phyloP scores from a whole-genome alignment of 2,797 vertebrate species.

The Antrozous pallidus region DNA sequence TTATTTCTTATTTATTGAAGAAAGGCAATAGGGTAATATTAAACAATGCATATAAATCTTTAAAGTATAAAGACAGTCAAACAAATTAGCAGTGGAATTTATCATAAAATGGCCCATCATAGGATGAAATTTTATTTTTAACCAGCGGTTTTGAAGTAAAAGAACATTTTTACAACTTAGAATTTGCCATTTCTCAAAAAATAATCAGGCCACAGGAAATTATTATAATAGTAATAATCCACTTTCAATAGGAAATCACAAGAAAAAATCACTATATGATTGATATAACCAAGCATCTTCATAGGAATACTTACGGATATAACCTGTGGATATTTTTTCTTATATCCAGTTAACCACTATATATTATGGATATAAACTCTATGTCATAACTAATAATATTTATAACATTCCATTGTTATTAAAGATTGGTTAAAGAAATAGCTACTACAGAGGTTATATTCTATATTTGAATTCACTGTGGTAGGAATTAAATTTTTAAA shows the following conservation, averaged over 20 bases:
- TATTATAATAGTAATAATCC: not conserved
- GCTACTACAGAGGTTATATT: not conserved
- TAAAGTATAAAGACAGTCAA: not conserved
- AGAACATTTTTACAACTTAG: not conserved
- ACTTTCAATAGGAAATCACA: not conserved
- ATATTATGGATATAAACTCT: not conserved
- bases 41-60: not conserved
- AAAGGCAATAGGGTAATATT: not conserved
- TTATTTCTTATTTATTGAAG: constrained; percentile 31
- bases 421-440: not conserved
- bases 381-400: not conserved
- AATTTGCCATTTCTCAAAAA: constrained; percentile 33
- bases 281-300: not conserved
- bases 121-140: constrained; percentile 23
- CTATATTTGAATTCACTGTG: not conserved
- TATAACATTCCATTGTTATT: not conserved
- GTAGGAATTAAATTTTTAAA: not conserved
- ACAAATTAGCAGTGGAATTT: constrained; percentile 2
- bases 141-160: constrained; percentile 17
- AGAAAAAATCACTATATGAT: not conserved
- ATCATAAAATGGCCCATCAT: constrained; percentile 7
- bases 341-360: constrained; percentile 10
- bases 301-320: not conserved
- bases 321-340: constrained; percentile 45
- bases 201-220: not conserved